phyloP scores from a whole-genome alignment of 2,797 vertebrate genomes.

The Gambusia yucatana region DNA sequence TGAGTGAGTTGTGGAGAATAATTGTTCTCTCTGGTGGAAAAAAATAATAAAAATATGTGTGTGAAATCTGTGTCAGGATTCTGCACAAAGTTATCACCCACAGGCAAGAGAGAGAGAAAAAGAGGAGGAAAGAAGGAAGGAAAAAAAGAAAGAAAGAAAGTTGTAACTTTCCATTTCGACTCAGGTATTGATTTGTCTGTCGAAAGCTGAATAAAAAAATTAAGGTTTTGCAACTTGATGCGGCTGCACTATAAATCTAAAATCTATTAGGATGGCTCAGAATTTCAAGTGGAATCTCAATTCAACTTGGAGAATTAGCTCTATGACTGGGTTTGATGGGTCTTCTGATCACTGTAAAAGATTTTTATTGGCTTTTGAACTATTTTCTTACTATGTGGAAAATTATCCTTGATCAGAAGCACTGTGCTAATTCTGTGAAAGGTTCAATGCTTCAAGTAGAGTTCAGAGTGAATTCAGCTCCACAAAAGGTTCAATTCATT shows the following conservation, averaged over 20 bases:
- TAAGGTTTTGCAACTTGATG: neutral
- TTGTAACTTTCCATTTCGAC: neutral
- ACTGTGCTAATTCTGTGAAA: neutral
- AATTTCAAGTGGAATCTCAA: neutral
- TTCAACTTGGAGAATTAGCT: neutral
- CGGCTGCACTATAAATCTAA: neutral
- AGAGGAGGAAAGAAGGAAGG: neutral
- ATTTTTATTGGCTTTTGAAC: neutral
- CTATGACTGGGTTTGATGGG: neutral
- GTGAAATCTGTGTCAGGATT: neutral
- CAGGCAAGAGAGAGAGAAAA: neutral
- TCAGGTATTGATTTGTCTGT: neutral
- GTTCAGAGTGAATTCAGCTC: neutral
- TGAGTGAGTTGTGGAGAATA: constrained; percentile 2
- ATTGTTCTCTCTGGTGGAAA: neutral
- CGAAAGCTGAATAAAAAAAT: neutral
- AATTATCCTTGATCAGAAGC: neutral
- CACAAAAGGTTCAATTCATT: neutral
- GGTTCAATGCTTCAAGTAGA: neutral
- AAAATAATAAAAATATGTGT: neutral
- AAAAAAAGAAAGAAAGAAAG: neutral
- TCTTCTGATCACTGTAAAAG: neutral
- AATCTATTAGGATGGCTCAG: neutral
- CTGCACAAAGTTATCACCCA: neutral
- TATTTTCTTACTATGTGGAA: neutral